Conservation (phyloP, 2,888 invertebrate genomes). For the Leptarthrus brevirostris region DNA sequence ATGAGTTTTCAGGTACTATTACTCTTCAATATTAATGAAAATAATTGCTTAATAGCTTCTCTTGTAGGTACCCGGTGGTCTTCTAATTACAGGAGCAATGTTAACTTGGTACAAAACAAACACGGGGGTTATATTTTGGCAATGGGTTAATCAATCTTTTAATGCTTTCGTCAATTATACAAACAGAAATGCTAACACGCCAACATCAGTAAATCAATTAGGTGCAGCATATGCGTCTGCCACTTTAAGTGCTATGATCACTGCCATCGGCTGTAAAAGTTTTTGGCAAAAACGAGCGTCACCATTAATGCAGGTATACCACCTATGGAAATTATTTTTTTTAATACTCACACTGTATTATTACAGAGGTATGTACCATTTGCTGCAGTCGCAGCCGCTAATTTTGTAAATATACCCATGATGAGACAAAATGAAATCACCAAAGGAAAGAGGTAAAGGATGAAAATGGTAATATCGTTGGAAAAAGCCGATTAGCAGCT, state of each 20-base stretch:
- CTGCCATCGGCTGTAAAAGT: slow-evolving; percentile 87
- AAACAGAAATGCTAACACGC: slow-evolving; percentile 90
- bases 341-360: too few species aligned
- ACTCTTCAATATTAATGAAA: too few species aligned
- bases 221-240: slow-evolving; percentile 89
- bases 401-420: slow-evolving; percentile 91
- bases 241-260: slow-evolving; percentile 86
- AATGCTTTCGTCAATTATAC: slow-evolving; percentile 96
- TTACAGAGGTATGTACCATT: slow-evolving; percentile 65
- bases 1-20: slow-evolving; percentile 97
- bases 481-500: slow-evolving; percentile 79
- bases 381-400: slow-evolving; percentile 83
- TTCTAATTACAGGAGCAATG: slow-evolving; percentile 92
- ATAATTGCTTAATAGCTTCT: too few species aligned
- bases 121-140: slow-evolving; percentile 91
- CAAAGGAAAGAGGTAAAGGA: slow-evolving; percentile 80
- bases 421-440: slow-evolving; percentile 90
- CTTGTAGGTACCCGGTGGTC: slow-evolving; percentile 81
- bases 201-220: slow-evolving; percentile 80
- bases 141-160: slow-evolving; percentile 95
- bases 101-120: slow-evolving; percentile 89
- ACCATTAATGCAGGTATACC: slow-evolving; percentile 70
- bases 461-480: slow-evolving; percentile 78
- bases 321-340: too few species aligned
- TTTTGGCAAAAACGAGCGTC: slow-evolving; percentile 79